Percentiles rank a stretch among this genome's conserved stretches.
phyloP scores from a whole-genome alignment of 1,140 invertebrate species.

The Hermetia illucens region DNA sequence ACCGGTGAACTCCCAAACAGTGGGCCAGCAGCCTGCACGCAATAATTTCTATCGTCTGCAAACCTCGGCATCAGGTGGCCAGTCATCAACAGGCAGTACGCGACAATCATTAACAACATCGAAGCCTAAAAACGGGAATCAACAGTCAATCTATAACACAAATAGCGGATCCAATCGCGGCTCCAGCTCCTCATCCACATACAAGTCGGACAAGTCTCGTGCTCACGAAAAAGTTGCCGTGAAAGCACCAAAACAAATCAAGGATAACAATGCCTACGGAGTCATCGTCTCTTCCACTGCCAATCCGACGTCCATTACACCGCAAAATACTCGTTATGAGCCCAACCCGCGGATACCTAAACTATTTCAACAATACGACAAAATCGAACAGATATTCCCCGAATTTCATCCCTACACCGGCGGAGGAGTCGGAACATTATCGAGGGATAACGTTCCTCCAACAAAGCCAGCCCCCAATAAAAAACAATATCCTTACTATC shows the following conservation, averaged over 20 bases:
- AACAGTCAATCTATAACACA: no score
- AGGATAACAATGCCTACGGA: constrained; percentile 34
- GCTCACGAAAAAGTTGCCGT: constrained; percentile 18
- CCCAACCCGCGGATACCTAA: constrained; percentile 38
- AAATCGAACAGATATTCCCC: constrained; percentile 60
- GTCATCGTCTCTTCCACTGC: constrained; percentile 14
- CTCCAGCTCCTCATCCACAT: no score
- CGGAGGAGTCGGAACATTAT: constrained; percentile 4
- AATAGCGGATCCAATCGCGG: no score
- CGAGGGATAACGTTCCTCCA: background rate
- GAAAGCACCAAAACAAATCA: constrained; percentile 43
- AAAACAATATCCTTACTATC: background rate
- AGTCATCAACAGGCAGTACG: no score
- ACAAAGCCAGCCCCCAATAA: background rate
- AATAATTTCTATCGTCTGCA: no score
- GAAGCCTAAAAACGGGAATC: no score
- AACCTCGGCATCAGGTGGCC: no score
- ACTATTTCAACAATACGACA: constrained; percentile 55
- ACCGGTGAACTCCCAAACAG: no score
- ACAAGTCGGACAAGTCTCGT: no score
- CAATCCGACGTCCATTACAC: constrained; percentile 25
- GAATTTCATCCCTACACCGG: constrained; percentile 40
- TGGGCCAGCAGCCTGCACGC: no score
- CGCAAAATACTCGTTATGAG: constrained; percentile 8
- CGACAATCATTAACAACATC: no score